These are phyloP conservation scores for Lepidurus apus DNA, from an alignment of 1,140 invertebrate genomes.

Conservation along the genomic window DNA sequence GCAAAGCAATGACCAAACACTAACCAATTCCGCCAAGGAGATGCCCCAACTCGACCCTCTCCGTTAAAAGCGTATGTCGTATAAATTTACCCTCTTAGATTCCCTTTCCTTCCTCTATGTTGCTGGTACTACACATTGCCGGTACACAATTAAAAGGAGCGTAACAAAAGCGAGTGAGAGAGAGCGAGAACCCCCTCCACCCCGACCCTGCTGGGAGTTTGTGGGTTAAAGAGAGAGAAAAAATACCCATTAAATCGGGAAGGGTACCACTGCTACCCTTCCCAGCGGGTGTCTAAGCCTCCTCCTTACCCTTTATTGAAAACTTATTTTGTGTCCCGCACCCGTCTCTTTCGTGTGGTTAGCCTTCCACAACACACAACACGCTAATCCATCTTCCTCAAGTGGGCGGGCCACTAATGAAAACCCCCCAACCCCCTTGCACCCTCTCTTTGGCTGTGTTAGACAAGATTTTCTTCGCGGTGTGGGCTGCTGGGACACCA, in stretches of 20 bases:
- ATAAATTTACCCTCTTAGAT: slow-evolving; percentile 1
- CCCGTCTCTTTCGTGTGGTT: not conserved
- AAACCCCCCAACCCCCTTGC: not conserved
- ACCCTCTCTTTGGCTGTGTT: not conserved
- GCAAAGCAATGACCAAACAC: not conserved
- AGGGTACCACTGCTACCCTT: not conserved
- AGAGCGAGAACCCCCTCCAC: too few relatives aligned
- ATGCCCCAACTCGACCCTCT: not conserved
- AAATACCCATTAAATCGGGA: too few relatives aligned
- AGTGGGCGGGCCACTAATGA: not conserved
- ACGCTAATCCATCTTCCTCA: not conserved
- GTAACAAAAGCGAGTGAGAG: too few relatives aligned
- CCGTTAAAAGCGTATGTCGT: not conserved
- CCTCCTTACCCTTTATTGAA: not conserved
- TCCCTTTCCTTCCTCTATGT: not conserved
- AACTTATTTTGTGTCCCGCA: not conserved
- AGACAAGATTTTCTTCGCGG: too few relatives aligned
- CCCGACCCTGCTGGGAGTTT: too few relatives aligned
- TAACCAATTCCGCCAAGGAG: not conserved
- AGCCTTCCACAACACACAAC: not conserved
- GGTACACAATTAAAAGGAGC: not conserved
- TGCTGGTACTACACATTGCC: not conserved
- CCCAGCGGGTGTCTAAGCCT: too few relatives aligned
- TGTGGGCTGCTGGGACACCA: too few relatives aligned
- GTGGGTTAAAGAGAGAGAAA: too few relatives aligned